These are phyloP conservation scores for Drosophila setifemur DNA, from an alignment of 1,140 invertebrate genomes.

Conservation along the genomic window DNA sequence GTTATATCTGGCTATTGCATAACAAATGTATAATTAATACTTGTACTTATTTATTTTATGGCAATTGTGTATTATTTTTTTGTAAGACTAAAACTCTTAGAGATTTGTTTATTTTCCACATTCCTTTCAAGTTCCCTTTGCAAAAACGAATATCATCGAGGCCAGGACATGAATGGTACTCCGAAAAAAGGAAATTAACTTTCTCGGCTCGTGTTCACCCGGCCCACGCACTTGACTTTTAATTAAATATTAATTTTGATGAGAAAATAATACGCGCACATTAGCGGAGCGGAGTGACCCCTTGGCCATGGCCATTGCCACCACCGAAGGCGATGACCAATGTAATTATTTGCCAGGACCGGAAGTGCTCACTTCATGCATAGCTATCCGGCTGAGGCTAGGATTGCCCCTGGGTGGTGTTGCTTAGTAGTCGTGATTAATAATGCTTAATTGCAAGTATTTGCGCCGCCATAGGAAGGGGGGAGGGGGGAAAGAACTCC, in stretches of 20 bases:
- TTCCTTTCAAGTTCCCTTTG: not conserved
- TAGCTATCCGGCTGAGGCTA: conserved; percentile 1
- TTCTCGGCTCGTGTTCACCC: conserved; percentile 11
- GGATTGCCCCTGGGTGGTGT: conserved; percentile 14
- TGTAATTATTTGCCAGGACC: conserved; percentile 69
- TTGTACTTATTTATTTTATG: no score
- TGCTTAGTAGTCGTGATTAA: conserved; percentile 76
- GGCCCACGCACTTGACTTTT: conserved; percentile 50
- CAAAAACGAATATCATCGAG: conserved; percentile 11
- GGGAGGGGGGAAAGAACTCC: conserved; percentile 18
- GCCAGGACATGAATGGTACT: not conserved
- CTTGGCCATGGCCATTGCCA: not conserved
- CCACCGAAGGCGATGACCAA: conserved; percentile 59
- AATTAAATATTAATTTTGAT: conserved; percentile 79
- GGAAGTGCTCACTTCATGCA: conserved; percentile 62
- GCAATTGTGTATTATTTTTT: no score
- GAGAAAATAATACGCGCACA: conserved; percentile 64
- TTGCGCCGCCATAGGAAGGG: conserved; percentile 29
- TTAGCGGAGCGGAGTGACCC: conserved; percentile 41
- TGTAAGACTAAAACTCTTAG: no score
- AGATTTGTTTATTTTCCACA: no score
- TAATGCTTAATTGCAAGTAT: conserved; percentile 79
- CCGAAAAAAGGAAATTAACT: conserved; percentile 6
- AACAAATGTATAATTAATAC: no score
- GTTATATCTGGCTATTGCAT: no score